Evolutionary conservation across 2,113 vertebrate genomes (phyloP).

Genomic region (Cryptotis parvus): DNA sequence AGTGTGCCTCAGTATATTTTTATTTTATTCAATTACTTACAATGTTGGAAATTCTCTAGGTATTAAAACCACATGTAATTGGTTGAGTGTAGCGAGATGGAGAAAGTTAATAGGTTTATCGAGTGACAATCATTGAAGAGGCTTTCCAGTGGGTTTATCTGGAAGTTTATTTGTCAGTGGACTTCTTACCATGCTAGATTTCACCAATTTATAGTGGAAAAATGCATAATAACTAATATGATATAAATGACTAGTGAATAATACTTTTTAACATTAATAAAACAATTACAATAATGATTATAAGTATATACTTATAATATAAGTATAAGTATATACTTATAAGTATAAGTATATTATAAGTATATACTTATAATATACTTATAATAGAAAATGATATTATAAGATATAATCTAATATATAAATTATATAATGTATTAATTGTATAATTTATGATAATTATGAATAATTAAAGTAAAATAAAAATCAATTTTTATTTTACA

Average conservation of each 20-base stretch:
- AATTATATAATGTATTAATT: too few relatives aligned
- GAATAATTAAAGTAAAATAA: too few relatives aligned
- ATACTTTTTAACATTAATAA: too few relatives aligned
- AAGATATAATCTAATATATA: too few relatives aligned
- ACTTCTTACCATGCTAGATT: neutral
- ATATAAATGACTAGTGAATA: neutral
- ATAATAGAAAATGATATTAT: too few relatives aligned
- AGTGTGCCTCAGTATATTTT: neutral
- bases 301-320: too few relatives aligned
- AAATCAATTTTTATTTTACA: too few relatives aligned
- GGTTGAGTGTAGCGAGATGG: neutral
- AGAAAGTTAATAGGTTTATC: neutral
- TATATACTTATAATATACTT: too few relatives aligned
- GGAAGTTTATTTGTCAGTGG: neutral
- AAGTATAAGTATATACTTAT: too few relatives aligned
- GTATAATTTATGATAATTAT: too few relatives aligned
- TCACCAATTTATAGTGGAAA: constrained; percentile 11
- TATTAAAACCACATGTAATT: neutral
- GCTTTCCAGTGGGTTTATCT: constrained; percentile 1
- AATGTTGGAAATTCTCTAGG: neutral
- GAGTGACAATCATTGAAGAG: constrained; percentile 6
- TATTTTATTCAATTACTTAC: neutral
- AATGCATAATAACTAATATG: neutral
- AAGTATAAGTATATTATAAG: too few relatives aligned
- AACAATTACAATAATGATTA: too few relatives aligned